Base-by-base conservation (phyloP, 2,888 invertebrate species). In the Dinocampus coccinellae region DNA sequence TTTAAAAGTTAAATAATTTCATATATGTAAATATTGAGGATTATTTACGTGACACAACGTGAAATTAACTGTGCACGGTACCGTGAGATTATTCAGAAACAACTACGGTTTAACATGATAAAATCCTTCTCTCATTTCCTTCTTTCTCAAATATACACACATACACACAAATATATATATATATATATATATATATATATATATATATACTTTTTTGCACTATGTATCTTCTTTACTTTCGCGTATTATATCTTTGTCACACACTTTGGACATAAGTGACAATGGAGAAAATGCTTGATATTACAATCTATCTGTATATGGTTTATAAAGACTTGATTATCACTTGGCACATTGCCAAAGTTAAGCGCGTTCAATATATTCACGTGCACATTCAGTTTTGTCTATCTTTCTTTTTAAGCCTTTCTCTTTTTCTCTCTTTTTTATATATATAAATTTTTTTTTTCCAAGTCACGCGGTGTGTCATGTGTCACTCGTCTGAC, bases 301-400 rank as follows among this genome's bases (percentile, higher is more conserved):
- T 34, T 22, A 62, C 47, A 16, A 47, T 47, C 39, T 39, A 39
- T 39, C 47, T 47, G 47, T 16, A 47, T 22, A 62, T 36, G 47
- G 34, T 52, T n/a, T 55, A 64, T 63, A 58, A 34, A 42, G 33
- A 52, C 69, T 33, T 57, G 36, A 22, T 20, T 57, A 66, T 63
- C 61, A 72, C 57, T 63, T 75, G 74, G 75, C 73, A 29, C 62
- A 10, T 62, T 22, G 75, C 75, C 75, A 75, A 70, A 74, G 64
- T 61, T 69, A 47, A 68, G 29, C 39, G 58, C 61, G 39, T 26
- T 39, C 29, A 7, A 52, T 42, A 16, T 47, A 47, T 47, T 16
- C 47, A 7, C 20, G 47, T 3, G 47, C 1, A 16, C 47, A 7
- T 39, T 47, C 47, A 16, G 16, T 22, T 10, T 24, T 13, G 20